Evolutionary conservation across 1,140 invertebrate species (phyloP), one percentile per base, ranked within the genome.

Genomic region (Calosoma granatense): DNA sequence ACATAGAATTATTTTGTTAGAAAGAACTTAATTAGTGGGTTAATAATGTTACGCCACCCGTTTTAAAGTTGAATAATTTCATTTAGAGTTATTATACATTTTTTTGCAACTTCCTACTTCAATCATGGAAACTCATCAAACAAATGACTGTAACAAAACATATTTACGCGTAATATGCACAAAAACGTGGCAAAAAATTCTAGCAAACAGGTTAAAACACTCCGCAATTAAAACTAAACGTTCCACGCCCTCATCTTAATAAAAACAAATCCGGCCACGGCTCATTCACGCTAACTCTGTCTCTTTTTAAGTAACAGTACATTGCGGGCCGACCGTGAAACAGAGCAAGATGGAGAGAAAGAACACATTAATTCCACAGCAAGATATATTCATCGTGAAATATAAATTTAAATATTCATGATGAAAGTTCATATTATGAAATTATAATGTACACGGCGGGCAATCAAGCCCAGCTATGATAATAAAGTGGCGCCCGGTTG

Each of bases 401-500:
- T 47, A 47, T 47, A 47, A 47, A 47, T 47, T 47, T 47, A 47
- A 47, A 47, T 47, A 47, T 47, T 47, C 41, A 36, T 36, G 26
- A 36, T 36, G 26, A 36, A 36, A 47, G 41, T 47, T 9, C 41
- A 47, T 47, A 47, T 47, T 47, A 47, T 47, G 41, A 47, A 47
- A 47, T 47, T 47, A 47, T 47, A 47, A 47, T 47, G 41, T 47
- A 47, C 15, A 47, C 41, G 6, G 17, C 6, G 41, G 41, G 41
- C 41, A 47, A 47, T 47, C 41, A 47, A 17, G 41, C 14, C 15
- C 41, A 11, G 41, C 15, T 47, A 47, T 47, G 6, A 47, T 17
- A 47, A 47, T 47, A 47, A 47, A 47, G 41, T 47, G 41, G 6
- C 15, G 41, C 41, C 15, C 15, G 6, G 41, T 47, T 47, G 41